Base-by-base conservation (phyloP, 2,888 invertebrate species). In the Campoplex nolae region DNA sequence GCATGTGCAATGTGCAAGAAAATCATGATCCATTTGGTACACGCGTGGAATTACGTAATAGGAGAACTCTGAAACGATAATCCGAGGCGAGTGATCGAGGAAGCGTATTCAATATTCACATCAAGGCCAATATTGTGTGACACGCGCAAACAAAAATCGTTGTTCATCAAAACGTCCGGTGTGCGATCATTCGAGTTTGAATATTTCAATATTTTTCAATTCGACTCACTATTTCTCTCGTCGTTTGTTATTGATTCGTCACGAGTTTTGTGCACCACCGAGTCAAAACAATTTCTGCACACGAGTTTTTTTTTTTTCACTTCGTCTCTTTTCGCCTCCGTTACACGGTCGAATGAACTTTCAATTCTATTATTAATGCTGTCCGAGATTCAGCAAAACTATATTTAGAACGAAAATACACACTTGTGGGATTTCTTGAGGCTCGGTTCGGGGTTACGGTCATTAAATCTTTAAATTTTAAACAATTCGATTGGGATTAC, bases 61-160 rank as follows among this genome's bases (percentile, higher is more conserved):
- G 23, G 48, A 23, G 58, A 54, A 78, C 70, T 54, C 58, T 62
- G 56, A 84, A 82, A 67, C 67, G 81, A 87, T 81, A 84, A 86
- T 84, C 67, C 78, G 86, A 86, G 87, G 81, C 81, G 75, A 84
- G 62, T 78, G 84, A 84, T 84, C 87, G 87, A 68, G 87, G 84
- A 87, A 87, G 56, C 81, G 32, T 76, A 71, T 18, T 65, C 74
- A 84, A 80, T 79, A 82, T 78, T 78, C 28, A 38, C 65, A 18
- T 38, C 81, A 84, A 84, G 87, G 84, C 48, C 71, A 75, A n/a
- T 11, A 32, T 32, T 32, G 6, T 6, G 79, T 71, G 74, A 82
- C 38, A 82, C 35, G 45, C 58, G 48, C 58, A 38, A 76, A 68
- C 45, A 45, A 58, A 38, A 58, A 54, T 82, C 76, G 51, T 76